These are phyloP conservation scores for Pollenia griseotomentosa DNA, from an alignment of 2,888 invertebrate genomes.

Conservation along the genomic window DNA sequence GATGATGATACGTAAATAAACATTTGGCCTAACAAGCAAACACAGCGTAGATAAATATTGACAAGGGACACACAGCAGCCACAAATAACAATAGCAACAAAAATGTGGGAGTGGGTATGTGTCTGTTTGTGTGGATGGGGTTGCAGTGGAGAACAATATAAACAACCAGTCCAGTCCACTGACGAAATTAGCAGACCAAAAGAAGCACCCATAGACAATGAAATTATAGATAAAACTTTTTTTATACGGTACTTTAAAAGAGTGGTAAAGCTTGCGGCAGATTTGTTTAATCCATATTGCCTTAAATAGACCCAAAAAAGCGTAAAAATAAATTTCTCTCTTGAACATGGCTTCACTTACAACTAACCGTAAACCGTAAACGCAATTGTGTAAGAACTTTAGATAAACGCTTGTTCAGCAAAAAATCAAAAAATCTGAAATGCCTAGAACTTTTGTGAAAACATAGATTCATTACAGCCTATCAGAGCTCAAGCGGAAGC, in stretches of 20 bases:
- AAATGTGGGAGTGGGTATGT: neutral
- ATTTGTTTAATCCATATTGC: neutral
- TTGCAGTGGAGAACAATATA: conserved; percentile 21
- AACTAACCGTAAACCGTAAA: too few relatives aligned
- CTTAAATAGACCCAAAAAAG: too few relatives aligned
- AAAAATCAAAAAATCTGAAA: too few relatives aligned
- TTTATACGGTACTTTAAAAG: neutral
- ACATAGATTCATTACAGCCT: too few relatives aligned
- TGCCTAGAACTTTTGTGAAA: too few relatives aligned
- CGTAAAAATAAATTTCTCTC: too few relatives aligned
- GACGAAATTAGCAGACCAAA: conserved; percentile 39
- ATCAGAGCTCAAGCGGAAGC: too few relatives aligned
- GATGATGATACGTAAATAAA: conserved; percentile 73
- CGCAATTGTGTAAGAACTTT: too few relatives aligned
- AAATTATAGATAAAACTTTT: neutral
- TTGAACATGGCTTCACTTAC: too few relatives aligned
- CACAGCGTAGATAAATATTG: conserved; percentile 75
- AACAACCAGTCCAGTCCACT: neutral
- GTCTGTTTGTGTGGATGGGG: neutral
- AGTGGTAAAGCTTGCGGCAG: neutral
- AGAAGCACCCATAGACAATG: conserved; percentile 15
- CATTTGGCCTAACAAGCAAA: conserved; percentile 77
- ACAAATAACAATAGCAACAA: conserved; percentile 31
- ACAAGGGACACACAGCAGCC: conserved; percentile 67
- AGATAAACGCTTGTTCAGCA: too few relatives aligned